Percentiles rank a stretch among this genome's conserved stretches.
Evolutionary conservation across 2,797 vertebrate species (phyloP).

Genomic region (Hippoglossus hippoglossus): DNA sequence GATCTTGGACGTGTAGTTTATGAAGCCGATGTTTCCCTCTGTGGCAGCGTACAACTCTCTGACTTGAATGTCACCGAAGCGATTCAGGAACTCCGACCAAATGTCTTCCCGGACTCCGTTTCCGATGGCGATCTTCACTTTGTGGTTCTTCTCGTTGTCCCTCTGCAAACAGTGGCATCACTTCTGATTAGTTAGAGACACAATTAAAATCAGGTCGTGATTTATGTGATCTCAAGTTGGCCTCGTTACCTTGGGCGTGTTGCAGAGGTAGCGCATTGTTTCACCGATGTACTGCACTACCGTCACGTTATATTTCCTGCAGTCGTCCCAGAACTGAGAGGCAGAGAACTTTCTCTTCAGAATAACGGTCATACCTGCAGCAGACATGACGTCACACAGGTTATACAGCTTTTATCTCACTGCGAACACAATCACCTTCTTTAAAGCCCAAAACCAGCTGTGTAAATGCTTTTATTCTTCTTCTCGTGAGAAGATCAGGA

Average conservation of each 20-base stretch:
- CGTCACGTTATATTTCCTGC: constrained; percentile 90
- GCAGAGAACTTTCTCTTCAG: constrained; percentile 92
- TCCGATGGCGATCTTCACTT: constrained; percentile 88
- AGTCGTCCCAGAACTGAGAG: constrained; percentile 95
- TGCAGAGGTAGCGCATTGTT: constrained; percentile 91
- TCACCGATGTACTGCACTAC: constrained; percentile 95
- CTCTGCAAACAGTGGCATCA: constrained; percentile 74
- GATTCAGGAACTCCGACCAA: constrained; percentile 88
- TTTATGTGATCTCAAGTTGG: not conserved
- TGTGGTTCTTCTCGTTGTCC: constrained; percentile 87
- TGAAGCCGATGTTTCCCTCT: constrained; percentile 91
- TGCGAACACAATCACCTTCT: no score
- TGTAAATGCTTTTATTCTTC: not conserved
- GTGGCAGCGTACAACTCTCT: constrained; percentile 91
- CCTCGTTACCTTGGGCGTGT: constrained; percentile 82
- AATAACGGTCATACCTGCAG: constrained; percentile 74
- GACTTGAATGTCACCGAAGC: constrained; percentile 88
- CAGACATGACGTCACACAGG: not conserved
- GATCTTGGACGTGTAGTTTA: constrained; percentile 90
- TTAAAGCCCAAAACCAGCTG: not conserved
- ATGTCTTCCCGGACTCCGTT: constrained; percentile 89
- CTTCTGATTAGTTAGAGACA: not conserved
- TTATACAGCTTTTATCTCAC: not conserved
- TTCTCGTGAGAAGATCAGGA: not conserved
- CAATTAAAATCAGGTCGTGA: not conserved